Evolutionary conservation across 35 echinoderm and acorn worm species (phyloP).

Genomic region (Ophioderma brevispina): DNA sequence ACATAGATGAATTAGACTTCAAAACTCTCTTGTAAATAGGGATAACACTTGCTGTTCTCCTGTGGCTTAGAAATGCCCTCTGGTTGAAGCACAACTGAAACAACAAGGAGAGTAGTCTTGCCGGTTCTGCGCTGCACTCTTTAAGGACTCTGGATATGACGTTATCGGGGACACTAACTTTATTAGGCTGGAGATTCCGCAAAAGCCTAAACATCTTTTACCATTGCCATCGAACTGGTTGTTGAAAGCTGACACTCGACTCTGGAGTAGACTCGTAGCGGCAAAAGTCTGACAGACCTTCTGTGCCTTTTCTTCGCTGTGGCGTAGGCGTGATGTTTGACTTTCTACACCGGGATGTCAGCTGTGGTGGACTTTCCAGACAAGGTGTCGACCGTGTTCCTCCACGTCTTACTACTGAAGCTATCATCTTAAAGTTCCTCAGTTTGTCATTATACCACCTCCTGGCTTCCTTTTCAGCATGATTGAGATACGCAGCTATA

Average conservation of each 20-base stretch:
- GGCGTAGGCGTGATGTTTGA: background rate
- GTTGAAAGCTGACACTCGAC: too few relatives aligned
- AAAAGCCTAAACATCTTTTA: too few relatives aligned
- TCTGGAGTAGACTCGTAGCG: background rate
- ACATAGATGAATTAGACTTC: background rate
- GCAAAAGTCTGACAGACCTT: background rate
- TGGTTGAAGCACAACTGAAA: background rate
- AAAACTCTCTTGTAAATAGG: background rate
- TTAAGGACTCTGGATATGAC: too few relatives aligned
- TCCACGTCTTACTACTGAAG: background rate
- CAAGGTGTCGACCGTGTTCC: background rate
- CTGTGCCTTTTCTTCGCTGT: background rate
- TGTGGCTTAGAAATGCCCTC: background rate
- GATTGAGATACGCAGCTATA: too few relatives aligned
- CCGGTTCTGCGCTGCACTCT: background rate
- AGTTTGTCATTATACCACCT: background rate
- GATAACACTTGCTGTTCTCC: background rate
- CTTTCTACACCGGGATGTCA: background rate
- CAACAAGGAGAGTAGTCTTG: background rate
- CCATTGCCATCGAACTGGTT: too few relatives aligned
- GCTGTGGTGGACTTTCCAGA: conserved; percentile 1
- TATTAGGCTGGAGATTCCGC: too few relatives aligned
- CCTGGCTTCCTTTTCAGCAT: conserved; percentile 39
- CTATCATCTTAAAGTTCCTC: background rate
- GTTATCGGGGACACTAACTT: too few relatives aligned